Evolutionary conservation across 2,888 invertebrate species (phyloP).

Genomic region (Pogonocherus hispidulus): DNA sequence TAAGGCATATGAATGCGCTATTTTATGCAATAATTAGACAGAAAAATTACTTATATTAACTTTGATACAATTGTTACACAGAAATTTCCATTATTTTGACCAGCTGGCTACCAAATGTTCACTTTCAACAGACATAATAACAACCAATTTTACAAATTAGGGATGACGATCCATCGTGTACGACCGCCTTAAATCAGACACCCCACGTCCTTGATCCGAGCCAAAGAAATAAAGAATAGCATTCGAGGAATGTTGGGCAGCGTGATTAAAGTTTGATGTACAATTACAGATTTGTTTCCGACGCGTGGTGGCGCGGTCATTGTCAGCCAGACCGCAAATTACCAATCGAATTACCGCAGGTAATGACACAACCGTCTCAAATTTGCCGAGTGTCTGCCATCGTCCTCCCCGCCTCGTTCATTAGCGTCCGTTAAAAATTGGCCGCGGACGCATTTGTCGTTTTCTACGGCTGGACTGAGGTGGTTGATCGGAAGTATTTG

Average conservation of each 20-base stretch:
- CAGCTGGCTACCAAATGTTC: neutral
- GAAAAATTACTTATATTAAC: too few relatives aligned
- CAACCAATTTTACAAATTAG: neutral
- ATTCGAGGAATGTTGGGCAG: conserved; percentile 53
- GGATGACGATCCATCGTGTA: neutral
- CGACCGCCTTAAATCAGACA: neutral
- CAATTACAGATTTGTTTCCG: conserved; percentile 66
- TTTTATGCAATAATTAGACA: too few relatives aligned
- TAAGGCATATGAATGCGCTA: too few relatives aligned
- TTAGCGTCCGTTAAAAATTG: conserved; percentile 24
- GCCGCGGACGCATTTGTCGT: neutral
- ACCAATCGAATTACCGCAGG: conserved; percentile 64
- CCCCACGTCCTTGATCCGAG: conserved; percentile 49
- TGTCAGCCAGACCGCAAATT: conserved; percentile 66
- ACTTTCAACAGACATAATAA: neutral
- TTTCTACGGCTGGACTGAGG: neutral
- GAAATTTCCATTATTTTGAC: neutral
- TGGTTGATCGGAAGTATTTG: neutral
- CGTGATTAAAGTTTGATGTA: conserved; percentile 61
- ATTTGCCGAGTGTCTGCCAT: conserved; percentile 16
- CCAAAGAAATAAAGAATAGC: conserved; percentile 45
- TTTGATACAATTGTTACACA: too few relatives aligned
- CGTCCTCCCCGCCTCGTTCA: conserved; percentile 7
- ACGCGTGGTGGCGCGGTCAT: conserved; percentile 64
- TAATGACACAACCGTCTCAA: conserved; percentile 54